phyloP scores from a whole-genome alignment of 1,140 invertebrate genomes.

The Pectinophora gossypiella region DNA sequence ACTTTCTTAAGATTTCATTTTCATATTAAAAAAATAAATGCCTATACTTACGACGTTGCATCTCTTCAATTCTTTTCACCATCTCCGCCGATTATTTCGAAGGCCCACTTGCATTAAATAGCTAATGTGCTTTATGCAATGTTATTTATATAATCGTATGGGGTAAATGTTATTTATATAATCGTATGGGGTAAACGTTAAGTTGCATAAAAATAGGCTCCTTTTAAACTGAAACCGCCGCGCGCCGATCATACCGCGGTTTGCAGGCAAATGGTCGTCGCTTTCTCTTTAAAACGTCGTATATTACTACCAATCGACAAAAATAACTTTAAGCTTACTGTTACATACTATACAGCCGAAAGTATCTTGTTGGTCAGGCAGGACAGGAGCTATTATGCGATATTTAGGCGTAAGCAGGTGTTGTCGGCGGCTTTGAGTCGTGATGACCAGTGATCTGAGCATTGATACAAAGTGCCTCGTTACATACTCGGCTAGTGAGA shows the following conservation, averaged over 20 bases:
- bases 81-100: no score
- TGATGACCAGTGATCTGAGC: conserved; percentile 36
- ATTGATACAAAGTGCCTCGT: conserved; percentile 54
- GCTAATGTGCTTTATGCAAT: background rate
- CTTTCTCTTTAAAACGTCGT: conserved; percentile 12
- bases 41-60: no score
- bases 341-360: background rate
- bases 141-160: background rate
- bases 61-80: no score
- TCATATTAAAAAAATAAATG: no score
- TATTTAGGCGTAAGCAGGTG: conserved; percentile 49
- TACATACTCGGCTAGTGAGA: conserved; percentile 22
- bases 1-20: no score
- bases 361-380: background rate
- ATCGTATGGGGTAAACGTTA: background rate
- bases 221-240: conserved; percentile 22
- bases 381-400: conserved; percentile 31
- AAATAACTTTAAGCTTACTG: background rate
- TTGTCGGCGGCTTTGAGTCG: conserved; percentile 39
- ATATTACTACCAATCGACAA: background rate
- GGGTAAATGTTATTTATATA: background rate
- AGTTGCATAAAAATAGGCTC: conserved; percentile 27
- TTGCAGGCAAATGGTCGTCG: conserved; percentile 40
- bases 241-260: conserved; percentile 46
- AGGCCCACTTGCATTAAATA: background rate